Conservation (phyloP, 2,888 invertebrate genomes). For the Heliconius charithonia region DNA sequence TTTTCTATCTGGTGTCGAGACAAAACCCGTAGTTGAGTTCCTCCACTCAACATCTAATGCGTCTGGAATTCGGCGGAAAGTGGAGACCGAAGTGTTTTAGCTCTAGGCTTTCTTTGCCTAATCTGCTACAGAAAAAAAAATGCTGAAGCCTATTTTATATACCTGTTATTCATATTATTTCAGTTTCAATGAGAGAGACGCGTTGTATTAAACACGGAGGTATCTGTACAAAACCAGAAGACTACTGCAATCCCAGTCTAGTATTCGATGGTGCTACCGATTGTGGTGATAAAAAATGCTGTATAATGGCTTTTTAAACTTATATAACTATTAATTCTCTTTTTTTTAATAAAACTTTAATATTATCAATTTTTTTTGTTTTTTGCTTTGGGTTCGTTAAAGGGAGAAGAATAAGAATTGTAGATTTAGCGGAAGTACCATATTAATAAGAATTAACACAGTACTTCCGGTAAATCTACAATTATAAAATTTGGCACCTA, state of each 20-base stretch:
- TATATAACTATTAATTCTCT: not conserved
- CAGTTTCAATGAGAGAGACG: conserved; percentile 65
- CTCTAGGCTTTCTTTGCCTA: no score
- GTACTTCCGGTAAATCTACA: no score
- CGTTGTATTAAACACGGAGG: conserved; percentile 62
- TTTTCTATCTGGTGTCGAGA: no score
- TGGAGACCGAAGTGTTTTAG: no score
- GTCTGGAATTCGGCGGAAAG: no score
- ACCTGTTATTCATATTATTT: conserved; percentile 38
- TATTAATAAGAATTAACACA: no score
- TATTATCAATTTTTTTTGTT: not conserved
- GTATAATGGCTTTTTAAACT: conserved; percentile 30
- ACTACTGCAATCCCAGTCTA: conserved; percentile 49
- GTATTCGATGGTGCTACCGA: conserved; percentile 33
- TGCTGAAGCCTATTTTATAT: not conserved
- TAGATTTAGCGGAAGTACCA: no score
- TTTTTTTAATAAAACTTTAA: not conserved
- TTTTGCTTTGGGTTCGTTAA: not conserved
- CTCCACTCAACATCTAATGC: no score
- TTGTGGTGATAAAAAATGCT: conserved; percentile 33
- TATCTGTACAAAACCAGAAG: conserved; percentile 48
- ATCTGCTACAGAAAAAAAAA: no score
- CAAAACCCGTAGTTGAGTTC: no score
- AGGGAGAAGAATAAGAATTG: no score
- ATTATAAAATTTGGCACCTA: no score